phyloP scores from a whole-genome alignment of 2,797 vertebrate genomes.

The Huso huso region DNA sequence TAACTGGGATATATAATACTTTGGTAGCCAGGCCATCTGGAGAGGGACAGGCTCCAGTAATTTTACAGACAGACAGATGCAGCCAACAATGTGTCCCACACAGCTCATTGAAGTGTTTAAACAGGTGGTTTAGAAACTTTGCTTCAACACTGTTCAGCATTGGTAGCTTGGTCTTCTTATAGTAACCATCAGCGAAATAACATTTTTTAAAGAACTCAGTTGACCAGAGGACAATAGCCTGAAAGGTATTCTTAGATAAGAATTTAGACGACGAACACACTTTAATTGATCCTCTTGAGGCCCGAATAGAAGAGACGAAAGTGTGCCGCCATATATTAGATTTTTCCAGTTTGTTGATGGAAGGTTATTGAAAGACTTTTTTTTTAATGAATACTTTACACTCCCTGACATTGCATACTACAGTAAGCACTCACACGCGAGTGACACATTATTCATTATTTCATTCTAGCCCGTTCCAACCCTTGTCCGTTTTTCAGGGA shows the following conservation, averaged over 20 bases:
- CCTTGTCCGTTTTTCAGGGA: too few relatives aligned
- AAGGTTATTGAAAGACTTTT: too few relatives aligned
- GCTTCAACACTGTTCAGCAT: not conserved
- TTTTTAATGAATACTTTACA: too few relatives aligned
- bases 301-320: not conserved
- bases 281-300: constrained; percentile 1
- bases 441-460: too few relatives aligned
- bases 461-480: too few relatives aligned
- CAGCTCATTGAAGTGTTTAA: not conserved
- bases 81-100: constrained; percentile 5
- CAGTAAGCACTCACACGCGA: too few relatives aligned
- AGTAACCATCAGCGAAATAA: constrained; percentile 1
- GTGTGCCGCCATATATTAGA: not conserved
- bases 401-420: too few relatives aligned
- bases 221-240: not conserved
- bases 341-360: not conserved
- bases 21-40: too few relatives aligned
- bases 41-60: not conserved
- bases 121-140: constrained; percentile 9
- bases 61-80: not conserved
- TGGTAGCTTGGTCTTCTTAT: constrained; percentile 3
- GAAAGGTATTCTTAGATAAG: not conserved
- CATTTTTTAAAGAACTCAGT: not conserved
- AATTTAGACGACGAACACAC: constrained; percentile 7
- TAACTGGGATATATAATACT: too few relatives aligned